A percentile compares a stretch with the other conserved stretches of the same genome.
Evolutionary conservation across 2,888 invertebrate genomes (phyloP).

Genomic region (Trilocha varians): DNA sequence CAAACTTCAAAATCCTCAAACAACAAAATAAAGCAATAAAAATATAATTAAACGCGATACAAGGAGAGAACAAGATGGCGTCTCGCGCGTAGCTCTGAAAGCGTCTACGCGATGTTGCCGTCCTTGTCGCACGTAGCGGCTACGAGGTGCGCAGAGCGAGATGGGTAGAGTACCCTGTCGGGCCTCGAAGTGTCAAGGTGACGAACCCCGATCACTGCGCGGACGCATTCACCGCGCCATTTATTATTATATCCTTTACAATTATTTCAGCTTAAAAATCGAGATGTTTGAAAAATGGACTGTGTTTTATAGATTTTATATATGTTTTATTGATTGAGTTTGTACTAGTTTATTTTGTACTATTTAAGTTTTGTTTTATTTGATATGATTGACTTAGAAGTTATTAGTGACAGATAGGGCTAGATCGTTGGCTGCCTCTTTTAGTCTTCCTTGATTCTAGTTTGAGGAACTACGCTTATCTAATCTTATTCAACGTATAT

Average conservation of each 20-base stretch:
- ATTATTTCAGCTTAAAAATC: neutral
- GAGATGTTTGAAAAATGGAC: neutral
- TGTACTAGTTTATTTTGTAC: too few species aligned
- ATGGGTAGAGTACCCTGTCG: slow-evolving; percentile 45
- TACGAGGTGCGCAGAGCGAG: slow-evolving; percentile 40
- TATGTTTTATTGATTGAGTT: too few species aligned
- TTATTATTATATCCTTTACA: neutral
- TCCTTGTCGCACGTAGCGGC: slow-evolving; percentile 39
- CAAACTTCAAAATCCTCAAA: neutral
- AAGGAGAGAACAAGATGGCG: slow-evolving; percentile 58
- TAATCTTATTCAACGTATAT: too few species aligned
- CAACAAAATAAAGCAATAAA: neutral
- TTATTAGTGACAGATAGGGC: too few species aligned
- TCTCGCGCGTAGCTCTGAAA: slow-evolving; percentile 67
- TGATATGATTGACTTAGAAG: too few species aligned
- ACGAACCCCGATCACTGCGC: slow-evolving; percentile 44
- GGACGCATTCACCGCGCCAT: neutral
- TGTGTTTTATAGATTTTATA: neutral
- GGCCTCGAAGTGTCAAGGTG: slow-evolving; percentile 62
- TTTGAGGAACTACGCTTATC: too few species aligned
- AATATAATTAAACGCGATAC: neutral
- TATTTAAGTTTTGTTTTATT: too few species aligned
- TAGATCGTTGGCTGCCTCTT: too few species aligned
- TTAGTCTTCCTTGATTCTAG: too few species aligned
- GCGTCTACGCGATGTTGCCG: slow-evolving; percentile 54